Evolutionary conservation across 2,888 invertebrate species (phyloP), one percentile per base, ranked within the genome.

Genomic region (Apamea monoglypha): DNA sequence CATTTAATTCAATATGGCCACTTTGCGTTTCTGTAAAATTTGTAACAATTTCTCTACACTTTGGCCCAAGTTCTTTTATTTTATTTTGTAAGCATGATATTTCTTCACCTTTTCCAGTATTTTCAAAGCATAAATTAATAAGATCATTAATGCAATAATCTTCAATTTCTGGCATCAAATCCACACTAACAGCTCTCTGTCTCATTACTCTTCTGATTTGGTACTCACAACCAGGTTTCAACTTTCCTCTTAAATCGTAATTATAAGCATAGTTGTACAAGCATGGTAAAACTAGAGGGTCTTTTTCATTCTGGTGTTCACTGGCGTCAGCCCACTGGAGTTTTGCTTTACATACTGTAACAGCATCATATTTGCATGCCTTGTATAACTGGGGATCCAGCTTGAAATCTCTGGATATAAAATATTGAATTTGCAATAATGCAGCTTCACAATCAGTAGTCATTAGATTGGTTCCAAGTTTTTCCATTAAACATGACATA

Each of bases 361-460:
- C 97, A 5, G 99, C 99, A 96, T 99, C 99, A 85, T 98, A 97
- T 91, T 98, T 98, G 93, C 99, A 99, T 53, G 98, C 98, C 91
- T 98, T 97, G 93, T 99, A 99, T 67, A 99, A 96, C 89, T 98
- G 98, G 0, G 99, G 98, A 95, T 99, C 99, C 70, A 99, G 96
- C 91, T 98, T 99, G 94, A 99, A 99, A 95, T 99, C 99, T 90
- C 99, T 97, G 0, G 99, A 98, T 83, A 99, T 98, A 95, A 99
- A 99, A 95, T 99, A 99, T 93, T 99, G 99, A 91, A 99, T 99
- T 95, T 99, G 99, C 81, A 99, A 97, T 67, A 99, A 97, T 16
- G 99, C 98, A 85, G 98, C 98, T 96, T 99, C 99, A 97, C 99
- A 99, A 29, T 98, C 98, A 80, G 98, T 97, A 1, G 98, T 98